Conservation (phyloP, 2,113 vertebrate species). For the Chascanopsetta lugubris region DNA sequence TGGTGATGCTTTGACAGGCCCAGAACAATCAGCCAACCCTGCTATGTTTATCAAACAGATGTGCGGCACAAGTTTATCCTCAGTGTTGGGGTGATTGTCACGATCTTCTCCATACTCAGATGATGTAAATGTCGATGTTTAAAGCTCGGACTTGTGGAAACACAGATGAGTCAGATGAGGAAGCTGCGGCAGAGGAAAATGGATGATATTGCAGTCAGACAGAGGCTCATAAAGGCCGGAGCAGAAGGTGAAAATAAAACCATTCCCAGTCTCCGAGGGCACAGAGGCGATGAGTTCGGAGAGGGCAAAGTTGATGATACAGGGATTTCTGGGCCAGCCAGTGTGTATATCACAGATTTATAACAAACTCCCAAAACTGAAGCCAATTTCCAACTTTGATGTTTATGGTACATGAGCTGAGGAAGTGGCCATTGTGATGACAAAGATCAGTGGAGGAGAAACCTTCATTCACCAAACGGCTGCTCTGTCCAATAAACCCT, state of each 20-base stretch:
- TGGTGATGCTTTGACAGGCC: not conserved
- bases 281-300: slow-evolving; percentile 5
- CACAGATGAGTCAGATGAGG: not conserved
- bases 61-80: slow-evolving; percentile 14
- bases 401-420: slow-evolving; percentile 6
- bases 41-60: slow-evolving; percentile 5
- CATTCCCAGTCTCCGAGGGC: not conserved
- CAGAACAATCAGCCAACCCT: not conserved
- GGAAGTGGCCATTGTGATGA: slow-evolving; percentile 27
- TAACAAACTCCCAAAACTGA: slow-evolving; percentile 32
- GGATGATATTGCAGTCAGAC: slow-evolving; percentile 4
- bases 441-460: slow-evolving; percentile 26
- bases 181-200: slow-evolving; percentile 2
- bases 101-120: not conserved
- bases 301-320: slow-evolving; percentile 19
- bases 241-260: slow-evolving; percentile 6
- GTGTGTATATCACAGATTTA: slow-evolving; percentile 17
- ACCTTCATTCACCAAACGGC: slow-evolving; percentile 37
- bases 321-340: slow-evolving; percentile 33
- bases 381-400: slow-evolving; percentile 32
- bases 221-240: too few species aligned
- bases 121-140: slow-evolving; percentile 2
- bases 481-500: slow-evolving; percentile 46
- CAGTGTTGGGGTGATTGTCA: not conserved
- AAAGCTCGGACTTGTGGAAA: not conserved